phyloP scores from a whole-genome alignment of 2,113 vertebrate genomes.

The Mesoclemmys tuberculata region DNA sequence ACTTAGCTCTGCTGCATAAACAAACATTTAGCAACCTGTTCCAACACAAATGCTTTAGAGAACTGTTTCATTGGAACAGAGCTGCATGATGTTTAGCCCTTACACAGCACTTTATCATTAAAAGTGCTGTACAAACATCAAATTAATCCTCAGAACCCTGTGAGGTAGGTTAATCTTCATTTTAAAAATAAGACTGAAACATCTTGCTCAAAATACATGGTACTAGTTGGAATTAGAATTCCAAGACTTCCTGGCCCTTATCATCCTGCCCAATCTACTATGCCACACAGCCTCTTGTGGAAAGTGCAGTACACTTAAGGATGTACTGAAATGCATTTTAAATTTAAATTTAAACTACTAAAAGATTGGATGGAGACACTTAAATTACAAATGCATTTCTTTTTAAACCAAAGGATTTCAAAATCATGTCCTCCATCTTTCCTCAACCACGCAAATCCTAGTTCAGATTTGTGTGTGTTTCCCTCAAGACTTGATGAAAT shows the following conservation, averaged over 20 bases:
- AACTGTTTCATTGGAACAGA: neutral
- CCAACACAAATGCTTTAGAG: neutral
- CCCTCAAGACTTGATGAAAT: neutral
- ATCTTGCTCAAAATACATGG: neutral
- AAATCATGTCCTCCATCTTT: neutral
- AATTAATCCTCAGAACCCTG: neutral
- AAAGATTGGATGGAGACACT: neutral
- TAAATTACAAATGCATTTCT: neutral
- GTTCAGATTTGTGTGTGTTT: neutral
- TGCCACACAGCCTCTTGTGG: neutral
- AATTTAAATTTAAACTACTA: neutral
- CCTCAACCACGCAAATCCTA: neutral
- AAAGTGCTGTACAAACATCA: neutral
- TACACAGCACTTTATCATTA: neutral
- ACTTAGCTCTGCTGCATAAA: neutral
- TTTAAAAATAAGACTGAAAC: neutral
- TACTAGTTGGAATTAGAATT: neutral
- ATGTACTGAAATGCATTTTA: neutral
- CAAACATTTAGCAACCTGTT: neutral
- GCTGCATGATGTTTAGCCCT: neutral
- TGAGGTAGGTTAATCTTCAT: neutral
- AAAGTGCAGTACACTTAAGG: neutral
- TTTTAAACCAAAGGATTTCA: neutral
- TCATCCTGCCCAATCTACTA: neutral
- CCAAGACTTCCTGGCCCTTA: neutral